Evolutionary conservation across 2,113 vertebrate species (phyloP).

Genomic region (Damaliscus lunatus): DNA sequence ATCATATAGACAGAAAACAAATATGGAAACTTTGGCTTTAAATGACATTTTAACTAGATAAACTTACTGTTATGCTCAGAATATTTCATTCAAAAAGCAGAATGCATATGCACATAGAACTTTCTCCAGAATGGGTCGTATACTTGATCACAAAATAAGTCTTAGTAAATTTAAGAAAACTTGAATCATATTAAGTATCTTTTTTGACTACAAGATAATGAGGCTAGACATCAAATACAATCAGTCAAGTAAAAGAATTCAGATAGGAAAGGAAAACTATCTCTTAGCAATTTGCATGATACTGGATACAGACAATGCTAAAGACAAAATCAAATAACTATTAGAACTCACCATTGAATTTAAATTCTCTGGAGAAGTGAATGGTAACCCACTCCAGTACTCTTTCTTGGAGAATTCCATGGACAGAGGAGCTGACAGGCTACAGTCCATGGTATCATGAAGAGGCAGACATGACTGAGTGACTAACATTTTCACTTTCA

Average conservation of each 20-base stretch:
- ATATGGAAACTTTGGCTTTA: neutral
- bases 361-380: neutral
- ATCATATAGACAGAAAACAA: neutral
- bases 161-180: neutral
- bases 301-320: neutral
- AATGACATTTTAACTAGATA: neutral
- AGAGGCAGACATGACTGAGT: neutral
- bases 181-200: neutral
- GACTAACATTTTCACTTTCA: neutral
- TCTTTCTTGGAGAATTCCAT: neutral
- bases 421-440: neutral
- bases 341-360: neutral
- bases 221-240: neutral
- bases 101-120: neutral
- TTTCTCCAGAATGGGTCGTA: neutral
- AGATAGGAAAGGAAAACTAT: neutral
- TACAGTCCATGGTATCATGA: neutral
- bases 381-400: neutral
- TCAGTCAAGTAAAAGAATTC: neutral
- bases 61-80: neutral
- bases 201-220: neutral
- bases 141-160: neutral
- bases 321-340: neutral
- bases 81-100: neutral
- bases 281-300: neutral